phyloP scores from a whole-genome alignment of 2,797 vertebrate genomes.

The Galagoides demidoff region DNA sequence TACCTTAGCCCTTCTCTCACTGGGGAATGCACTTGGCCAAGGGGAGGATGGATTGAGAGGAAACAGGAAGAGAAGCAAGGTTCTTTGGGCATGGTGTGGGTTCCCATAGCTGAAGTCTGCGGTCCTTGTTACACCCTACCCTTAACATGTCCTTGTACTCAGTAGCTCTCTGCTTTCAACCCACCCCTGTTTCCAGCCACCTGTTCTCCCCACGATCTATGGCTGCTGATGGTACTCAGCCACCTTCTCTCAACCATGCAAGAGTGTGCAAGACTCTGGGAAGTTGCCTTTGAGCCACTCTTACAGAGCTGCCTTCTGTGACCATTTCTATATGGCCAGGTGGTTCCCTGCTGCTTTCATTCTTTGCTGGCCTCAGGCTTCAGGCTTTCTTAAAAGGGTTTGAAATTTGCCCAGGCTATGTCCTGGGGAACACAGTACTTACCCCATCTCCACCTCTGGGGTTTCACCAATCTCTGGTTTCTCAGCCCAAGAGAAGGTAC shows the following conservation, averaged over 20 bases:
- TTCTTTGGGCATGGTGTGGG: neutral
- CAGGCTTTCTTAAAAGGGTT: neutral
- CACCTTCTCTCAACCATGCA: neutral
- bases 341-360: neutral
- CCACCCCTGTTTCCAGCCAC: neutral
- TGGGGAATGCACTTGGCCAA: neutral
- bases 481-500: neutral
- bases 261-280: neutral
- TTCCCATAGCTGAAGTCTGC: neutral
- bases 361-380: neutral
- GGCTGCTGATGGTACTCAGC: neutral
- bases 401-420: neutral
- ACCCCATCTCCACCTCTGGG: neutral
- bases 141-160: neutral
- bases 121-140: neutral
- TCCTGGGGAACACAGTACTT: neutral
- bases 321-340: neutral
- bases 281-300: neutral
- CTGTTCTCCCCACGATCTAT: neutral
- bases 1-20: neutral
- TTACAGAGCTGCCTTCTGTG: accelerated
- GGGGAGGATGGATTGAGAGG: neutral
- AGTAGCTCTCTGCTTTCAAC: neutral
- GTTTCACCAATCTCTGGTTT: neutral
- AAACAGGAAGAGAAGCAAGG: neutral